Evolutionary conservation across 2,113 vertebrate species (phyloP), one percentile per base, ranked within the genome.

Genomic region (Peucedramus taeniatus): DNA sequence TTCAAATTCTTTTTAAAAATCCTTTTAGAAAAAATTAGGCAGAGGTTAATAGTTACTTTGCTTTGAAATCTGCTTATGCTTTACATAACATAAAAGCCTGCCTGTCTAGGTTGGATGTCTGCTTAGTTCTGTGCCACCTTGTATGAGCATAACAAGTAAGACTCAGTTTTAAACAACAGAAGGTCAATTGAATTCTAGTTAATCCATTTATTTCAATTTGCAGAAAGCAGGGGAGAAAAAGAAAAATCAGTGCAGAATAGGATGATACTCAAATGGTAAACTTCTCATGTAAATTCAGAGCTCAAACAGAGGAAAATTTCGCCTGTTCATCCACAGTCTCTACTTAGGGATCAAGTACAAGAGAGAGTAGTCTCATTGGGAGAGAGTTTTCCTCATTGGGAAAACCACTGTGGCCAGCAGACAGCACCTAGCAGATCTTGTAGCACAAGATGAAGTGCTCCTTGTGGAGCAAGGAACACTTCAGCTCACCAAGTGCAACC

Each of bases 1-100:
- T 95, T 90, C 68, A 89, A 81, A 94, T 92, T 94, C 83, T 91
- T 59, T 1, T 0, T 33, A 54, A 79, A 95, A 92, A 81, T 92
- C 76, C 86, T 88, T 96, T 89, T 81, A 95, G 89, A 87, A 96
- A 83, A 96, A 95, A 94, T 84, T 92, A 89, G 80, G 86, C 86
- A 92, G 95, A 92, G 93, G 93, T 84, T 92, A 95, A 92, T 89
- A 92, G 94, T 92, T 90, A 93, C 94, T 96, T 94, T 95, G 37
- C 86, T 96, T 91, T 60, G 76, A 92, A 95, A 96, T 97, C 96
- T 97, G 91, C 95, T 97, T 96, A 94, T 89, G 93, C 60, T 95
- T 96, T 97, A 94, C 77, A 75, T 93, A 95, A 96, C 76, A 56
- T 93, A 92, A 90, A 94, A 93, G 91, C 83, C 72, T 84, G 83